Percentiles rank a stretch among this genome's conserved stretches.
phyloP scores from a whole-genome alignment of 2,888 invertebrate genomes.

The Geophilus truncorum region DNA sequence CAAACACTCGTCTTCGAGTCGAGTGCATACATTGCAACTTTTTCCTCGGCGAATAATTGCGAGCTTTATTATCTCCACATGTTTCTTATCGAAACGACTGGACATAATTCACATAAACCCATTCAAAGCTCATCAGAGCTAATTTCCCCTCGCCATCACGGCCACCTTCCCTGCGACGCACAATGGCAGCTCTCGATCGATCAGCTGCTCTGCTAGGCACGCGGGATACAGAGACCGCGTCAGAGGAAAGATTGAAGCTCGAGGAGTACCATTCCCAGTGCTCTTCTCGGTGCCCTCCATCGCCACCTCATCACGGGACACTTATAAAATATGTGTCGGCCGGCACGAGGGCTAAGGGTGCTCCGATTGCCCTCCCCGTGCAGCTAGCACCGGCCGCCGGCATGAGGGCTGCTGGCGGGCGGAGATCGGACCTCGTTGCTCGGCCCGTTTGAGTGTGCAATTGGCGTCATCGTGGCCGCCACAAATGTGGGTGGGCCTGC shows the following conservation, averaged over 20 bases:
- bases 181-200: constrained; percentile 7
- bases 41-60: background rate
- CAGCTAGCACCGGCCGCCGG: constrained; percentile 24
- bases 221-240: background rate
- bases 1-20: background rate
- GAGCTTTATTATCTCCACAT: background rate
- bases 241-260: constrained; percentile 27
- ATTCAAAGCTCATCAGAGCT: constrained; percentile 15
- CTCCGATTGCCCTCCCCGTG: background rate
- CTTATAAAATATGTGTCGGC: background rate
- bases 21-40: background rate
- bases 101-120: background rate
- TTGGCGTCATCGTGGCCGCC: constrained; percentile 20
- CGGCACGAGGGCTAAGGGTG: background rate
- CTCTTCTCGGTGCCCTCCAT: constrained; percentile 17
- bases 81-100: background rate
- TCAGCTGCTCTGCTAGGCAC: constrained; percentile 23
- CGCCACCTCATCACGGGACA: constrained; percentile 9
- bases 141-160: background rate
- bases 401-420: constrained; percentile 27
- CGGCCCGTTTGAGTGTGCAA: constrained; percentile 23
- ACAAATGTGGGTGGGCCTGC: constrained; percentile 24
- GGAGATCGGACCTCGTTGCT: constrained; percentile 12
- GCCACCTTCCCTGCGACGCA: background rate
- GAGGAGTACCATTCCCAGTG: constrained; percentile 25